A percentile compares a stretch with the other conserved stretches of the same genome.
Evolutionary conservation across 1,140 invertebrate genomes (phyloP).

Genomic region (Sesamia nonagrioides): DNA sequence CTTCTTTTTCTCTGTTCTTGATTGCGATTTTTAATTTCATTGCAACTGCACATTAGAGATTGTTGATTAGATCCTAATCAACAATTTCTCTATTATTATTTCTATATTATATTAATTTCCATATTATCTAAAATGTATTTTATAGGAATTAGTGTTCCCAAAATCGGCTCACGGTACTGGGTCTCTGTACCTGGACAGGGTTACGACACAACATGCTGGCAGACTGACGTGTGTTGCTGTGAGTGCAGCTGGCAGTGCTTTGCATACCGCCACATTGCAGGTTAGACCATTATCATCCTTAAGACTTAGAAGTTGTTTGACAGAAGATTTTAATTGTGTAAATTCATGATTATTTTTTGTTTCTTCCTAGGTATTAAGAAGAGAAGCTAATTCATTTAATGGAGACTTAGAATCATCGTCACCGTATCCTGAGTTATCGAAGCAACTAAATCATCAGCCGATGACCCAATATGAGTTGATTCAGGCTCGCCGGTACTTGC

Average conservation of each 20-base stretch:
- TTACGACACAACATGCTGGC: constrained; percentile 76
- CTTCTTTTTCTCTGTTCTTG: neutral
- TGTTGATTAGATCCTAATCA: neutral
- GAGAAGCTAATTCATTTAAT: constrained; percentile 82
- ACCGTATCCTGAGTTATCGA: constrained; percentile 76
- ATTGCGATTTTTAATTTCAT: neutral
- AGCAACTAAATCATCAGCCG: constrained; percentile 89
- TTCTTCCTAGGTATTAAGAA: constrained; percentile 73
- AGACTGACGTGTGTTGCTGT: constrained; percentile 81
- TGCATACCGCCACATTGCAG: constrained; percentile 81
- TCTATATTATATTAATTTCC: too few species aligned
- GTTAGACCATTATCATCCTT: constrained; percentile 53
- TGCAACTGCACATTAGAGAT: too few species aligned
- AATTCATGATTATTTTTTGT: neutral
- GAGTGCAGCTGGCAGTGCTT: constrained; percentile 80
- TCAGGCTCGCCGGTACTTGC: constrained; percentile 92
- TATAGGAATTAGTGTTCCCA: constrained; percentile 80
- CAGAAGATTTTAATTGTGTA: neutral
- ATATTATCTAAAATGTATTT: too few species aligned
- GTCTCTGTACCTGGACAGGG: constrained; percentile 79
- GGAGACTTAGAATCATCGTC: constrained; percentile 78
- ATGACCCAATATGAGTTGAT: constrained; percentile 93
- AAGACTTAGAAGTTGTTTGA: neutral
- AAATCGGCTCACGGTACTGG: constrained; percentile 73
- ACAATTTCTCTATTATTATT: too few species aligned